Evolutionary conservation across 2,797 vertebrate genomes (phyloP), one percentile per base, ranked within the genome.

Genomic region (Ctenopoma kingsleyae): DNA sequence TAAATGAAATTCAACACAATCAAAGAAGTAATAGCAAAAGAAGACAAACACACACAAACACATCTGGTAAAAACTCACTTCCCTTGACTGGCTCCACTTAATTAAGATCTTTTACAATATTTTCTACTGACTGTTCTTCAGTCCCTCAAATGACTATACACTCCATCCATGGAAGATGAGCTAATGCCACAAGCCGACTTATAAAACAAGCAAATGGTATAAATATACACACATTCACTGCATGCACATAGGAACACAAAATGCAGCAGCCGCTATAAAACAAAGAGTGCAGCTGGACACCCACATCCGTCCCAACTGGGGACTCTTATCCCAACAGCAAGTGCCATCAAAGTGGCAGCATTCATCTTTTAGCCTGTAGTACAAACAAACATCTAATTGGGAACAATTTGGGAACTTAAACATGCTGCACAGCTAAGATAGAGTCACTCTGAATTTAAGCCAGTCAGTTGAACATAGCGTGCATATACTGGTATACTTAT

Each of bases 341-440:
- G 44, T 68, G 66, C 74, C 75, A 82, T 48, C 44, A 74, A 67
- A 77, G 74, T 67, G 58, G 63, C 50, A 51, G 71, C 70, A 82
- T 86, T 61, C 69, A 84, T 88, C 78, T 77, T 86, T 83, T 55
- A 69, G 83, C 57, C 73, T 74, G 54, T n/a, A 80, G 72, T 58
- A 58, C 71, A 89, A 84, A 84, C 80, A 86, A 84, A 90, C 76
- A 83, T 59, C 30, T 47, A 77, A 83, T 80, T 74, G 67, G 71
- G 54, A 87, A 77, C 25, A 40, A 36, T 74, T 77, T 79, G 30
- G 7, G 30, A 32, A 32, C 7, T 32, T 32, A 32, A 67, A 67
- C 69, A 64, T 60, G 68, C 52, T 84, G 71, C 63, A 70, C 59
- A 76, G 56, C 41, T 27, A 48, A 67, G 51, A 48, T 27, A 23